Evolutionary conservation across 2,888 invertebrate genomes (phyloP), one percentile per base, ranked within the genome.

Genomic region (Abrostola tripartita): DNA sequence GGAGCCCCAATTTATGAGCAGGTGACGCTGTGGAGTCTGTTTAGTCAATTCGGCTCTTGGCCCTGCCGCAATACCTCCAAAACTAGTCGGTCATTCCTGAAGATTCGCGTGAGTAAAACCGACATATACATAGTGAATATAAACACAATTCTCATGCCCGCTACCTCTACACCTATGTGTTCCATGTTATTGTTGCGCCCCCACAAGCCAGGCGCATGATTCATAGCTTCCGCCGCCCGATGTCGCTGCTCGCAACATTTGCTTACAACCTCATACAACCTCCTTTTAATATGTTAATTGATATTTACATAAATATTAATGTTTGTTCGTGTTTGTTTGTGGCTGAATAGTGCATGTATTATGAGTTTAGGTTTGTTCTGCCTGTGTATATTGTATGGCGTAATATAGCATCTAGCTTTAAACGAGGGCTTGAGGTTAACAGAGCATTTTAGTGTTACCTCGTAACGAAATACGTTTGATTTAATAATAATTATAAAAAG

Each of bases 241-340:
- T 76, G 72, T 79, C 77, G 78, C 62, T 61, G 61, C 69, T 55
- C 67, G 66, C 71, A 61, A 66, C 69, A 64, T 73, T 74, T 68
- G 75, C 72, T 69, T 66, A 66, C 68, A 76, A 68, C 59, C 55
- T 41, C 55, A 38, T 50, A 60, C 65, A 57, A 60, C 62, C 78
- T 74, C 70, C 78, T 80, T 80, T 75, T 74, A 75, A 77, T 77
- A 79, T 80, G 80, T 79, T 79, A 79, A 79, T 79, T 75, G 75
- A 61, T 71, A 75, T 79, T 79, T 71, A 77, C 79, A 77, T 79
- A 71, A 73, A 79, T 78, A 78, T 71, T 78, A 68, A 78, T 78
- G 78, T 76, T 76, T 76, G 74, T 61, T 71, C 57, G 54, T 56
- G 74, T 74, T 74, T 76, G 73, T 65, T 71, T 69, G 69, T 61